Evolutionary conservation across 2,797 vertebrate species (phyloP).

Genomic region (Geotrypetes seraphini): DNA sequence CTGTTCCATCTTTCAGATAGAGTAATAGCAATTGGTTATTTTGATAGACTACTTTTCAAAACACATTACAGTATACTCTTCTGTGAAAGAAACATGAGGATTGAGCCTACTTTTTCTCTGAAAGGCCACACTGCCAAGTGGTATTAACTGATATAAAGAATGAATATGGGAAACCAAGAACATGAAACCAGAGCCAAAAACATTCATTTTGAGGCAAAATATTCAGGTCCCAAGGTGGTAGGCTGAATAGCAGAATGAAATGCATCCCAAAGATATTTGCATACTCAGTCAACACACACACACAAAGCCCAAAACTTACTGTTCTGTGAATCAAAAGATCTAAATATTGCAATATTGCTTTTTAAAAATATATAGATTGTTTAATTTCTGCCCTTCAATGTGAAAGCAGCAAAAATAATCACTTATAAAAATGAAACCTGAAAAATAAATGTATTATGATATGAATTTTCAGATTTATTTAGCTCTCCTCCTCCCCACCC

Average conservation of each 20-base stretch:
- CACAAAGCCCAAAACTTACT: no score
- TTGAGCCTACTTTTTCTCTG: no score
- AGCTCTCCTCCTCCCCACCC: conserved; percentile 33
- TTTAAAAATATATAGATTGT: conserved; percentile 19
- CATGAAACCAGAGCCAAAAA: conserved; percentile 6
- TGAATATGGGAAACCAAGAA: no score
- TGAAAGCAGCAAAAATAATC: conserved; percentile 39
- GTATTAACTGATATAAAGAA: no score
- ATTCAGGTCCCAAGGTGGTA: conserved; percentile 16
- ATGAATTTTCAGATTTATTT: conserved; percentile 25
- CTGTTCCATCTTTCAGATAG: no score
- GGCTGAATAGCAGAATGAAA: conserved; percentile 20
- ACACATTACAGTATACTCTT: no score
- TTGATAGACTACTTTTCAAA: no score
- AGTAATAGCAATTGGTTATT: no score
- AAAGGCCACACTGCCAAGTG: no score
- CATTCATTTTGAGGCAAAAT: conserved; percentile 22
- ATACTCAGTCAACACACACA: no score
- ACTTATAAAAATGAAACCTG: conserved; percentile 25
- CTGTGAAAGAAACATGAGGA: no score
- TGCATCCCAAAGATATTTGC: no score
- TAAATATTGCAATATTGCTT: conserved; percentile 47
- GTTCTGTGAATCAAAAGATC: conserved; percentile 25
- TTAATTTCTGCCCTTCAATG: conserved; percentile 46
- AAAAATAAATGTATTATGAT: conserved; percentile 6